A percentile compares a stretch with the other conserved stretches of the same genome.
Conservation (phyloP, 2,113 vertebrate genomes). For the Gracilinanus agilis region DNA sequence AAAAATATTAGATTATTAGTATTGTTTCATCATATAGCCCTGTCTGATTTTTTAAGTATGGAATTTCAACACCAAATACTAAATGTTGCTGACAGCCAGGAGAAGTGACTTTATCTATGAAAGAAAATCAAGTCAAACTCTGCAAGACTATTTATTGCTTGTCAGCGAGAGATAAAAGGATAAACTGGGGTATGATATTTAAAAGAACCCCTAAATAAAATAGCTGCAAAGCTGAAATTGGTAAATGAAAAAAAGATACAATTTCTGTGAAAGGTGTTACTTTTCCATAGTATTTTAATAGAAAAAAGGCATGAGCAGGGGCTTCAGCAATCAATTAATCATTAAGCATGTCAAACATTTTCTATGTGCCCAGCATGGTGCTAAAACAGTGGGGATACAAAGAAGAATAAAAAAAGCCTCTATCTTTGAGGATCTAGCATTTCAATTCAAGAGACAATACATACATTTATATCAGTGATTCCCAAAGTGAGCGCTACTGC, state of each 20-base stretch:
- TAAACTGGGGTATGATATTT: neutral
- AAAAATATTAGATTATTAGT: neutral
- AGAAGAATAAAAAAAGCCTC: neutral
- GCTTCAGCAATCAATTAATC: neutral
- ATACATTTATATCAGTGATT: neutral
- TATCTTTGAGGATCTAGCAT: neutral
- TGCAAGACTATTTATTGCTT: neutral
- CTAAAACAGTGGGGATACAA: neutral
- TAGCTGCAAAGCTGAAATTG: neutral
- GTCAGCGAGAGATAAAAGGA: neutral
- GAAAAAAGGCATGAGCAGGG: neutral
- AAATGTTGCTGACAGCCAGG: neutral
- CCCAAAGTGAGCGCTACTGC: too few species aligned
- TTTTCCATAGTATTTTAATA: neutral
- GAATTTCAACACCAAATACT: neutral
- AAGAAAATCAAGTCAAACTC: neutral
- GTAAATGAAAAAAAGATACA: neutral
- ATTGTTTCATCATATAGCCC: neutral
- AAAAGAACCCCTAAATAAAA: neutral
- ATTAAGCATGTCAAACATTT: neutral
- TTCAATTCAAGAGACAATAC: neutral
- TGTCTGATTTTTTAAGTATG: neutral
- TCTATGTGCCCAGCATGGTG: neutral
- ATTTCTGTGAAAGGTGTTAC: neutral
- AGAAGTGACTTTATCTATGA: neutral